These are phyloP conservation scores for Pterois miles DNA, from an alignment of 2,797 vertebrate species.

Conservation along the genomic window DNA sequence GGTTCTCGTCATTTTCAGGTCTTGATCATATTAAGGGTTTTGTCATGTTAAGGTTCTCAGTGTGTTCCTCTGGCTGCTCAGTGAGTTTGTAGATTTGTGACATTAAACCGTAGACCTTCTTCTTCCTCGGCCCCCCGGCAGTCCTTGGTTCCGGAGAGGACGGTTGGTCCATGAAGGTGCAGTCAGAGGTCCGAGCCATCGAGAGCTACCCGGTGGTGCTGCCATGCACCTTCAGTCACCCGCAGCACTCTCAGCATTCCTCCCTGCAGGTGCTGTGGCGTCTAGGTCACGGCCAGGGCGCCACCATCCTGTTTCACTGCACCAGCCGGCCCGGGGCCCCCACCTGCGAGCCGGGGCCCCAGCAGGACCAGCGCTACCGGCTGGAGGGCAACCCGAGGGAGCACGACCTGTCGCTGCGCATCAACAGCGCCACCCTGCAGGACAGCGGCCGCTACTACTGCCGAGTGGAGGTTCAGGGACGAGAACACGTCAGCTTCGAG, in stretches of 20 bases:
- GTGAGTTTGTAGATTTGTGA: background rate
- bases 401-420: slow-evolving; percentile 91
- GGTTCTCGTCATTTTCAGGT: too few relatives aligned
- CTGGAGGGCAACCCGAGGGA: slow-evolving; percentile 90
- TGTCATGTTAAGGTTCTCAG: background rate
- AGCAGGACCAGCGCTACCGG: slow-evolving; percentile 89
- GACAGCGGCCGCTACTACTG: slow-evolving; percentile 93
- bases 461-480: slow-evolving; percentile 87
- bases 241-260: slow-evolving; percentile 87
- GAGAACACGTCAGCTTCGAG: slow-evolving; percentile 86
- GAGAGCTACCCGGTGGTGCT: slow-evolving; percentile 88
- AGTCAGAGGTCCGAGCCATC: slow-evolving; percentile 84
- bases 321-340: slow-evolving; percentile 77
- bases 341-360: slow-evolving; percentile 82
- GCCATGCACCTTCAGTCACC: slow-evolving; percentile 93
- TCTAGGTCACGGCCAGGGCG: slow-evolving; percentile 82
- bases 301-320: slow-evolving; percentile 87
- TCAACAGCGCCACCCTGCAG: slow-evolving; percentile 86
- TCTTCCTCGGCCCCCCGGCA: background rate
- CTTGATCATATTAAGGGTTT: too few relatives aligned
- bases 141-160: slow-evolving; percentile 74
- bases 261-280: slow-evolving; percentile 90
- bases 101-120: background rate
- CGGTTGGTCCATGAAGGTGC: slow-evolving; percentile 89
- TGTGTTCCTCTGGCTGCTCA: background rate